Base-by-base conservation (phyloP, 2,888 invertebrate species). In the Agonopterix subpropinquella region DNA sequence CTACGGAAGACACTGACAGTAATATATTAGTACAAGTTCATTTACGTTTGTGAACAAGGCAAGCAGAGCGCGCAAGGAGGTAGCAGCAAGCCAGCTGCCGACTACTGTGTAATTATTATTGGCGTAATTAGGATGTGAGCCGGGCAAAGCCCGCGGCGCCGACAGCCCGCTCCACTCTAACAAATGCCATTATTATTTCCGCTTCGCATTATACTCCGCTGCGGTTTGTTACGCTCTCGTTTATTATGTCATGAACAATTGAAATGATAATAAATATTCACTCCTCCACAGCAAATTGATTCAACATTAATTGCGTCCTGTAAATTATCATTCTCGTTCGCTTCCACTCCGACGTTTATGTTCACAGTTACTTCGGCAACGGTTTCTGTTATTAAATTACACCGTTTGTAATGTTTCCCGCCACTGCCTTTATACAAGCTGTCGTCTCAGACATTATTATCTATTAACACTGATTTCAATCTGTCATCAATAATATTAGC, bases 71-170 rank as follows among this genome's bases (percentile, higher is more conserved):
- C 28, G 65, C 42, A 46, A 69, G 64, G 65, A 65, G 67, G 57
- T 62, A 47, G 61, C 43, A 44, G 46, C 58, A 28, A 50, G 59
- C 48, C 67, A 77, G 80, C 83, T 81, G 80, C 73, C 68, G 77
- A 74, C 79, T 79, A 75, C 78, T 73, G 77, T 76, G 77, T 83
- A 85, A 86, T 87, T 83, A 86, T 84, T 83, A 85, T 81, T 79
- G 80, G 79, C 80, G 80, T 85, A 87, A 87, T 87, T 85, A 87
- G 87, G 84, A 85, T 85, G 84, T 80, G 85, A 75, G 77, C 68
- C 71, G 36, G 67, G 72, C 60, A 28, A 55, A 56, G 77, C 81
- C 80, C 73, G 79, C 75, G 80, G 83, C 81, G 83, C 70, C 76
- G 77, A 69, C 74, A 65, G 65, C 67, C 28, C 67, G 64, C 65